Percentiles rank a stretch among this genome's conserved stretches.
phyloP scores from a whole-genome alignment of 2,888 invertebrate species.

The Drosophila rellima region DNA sequence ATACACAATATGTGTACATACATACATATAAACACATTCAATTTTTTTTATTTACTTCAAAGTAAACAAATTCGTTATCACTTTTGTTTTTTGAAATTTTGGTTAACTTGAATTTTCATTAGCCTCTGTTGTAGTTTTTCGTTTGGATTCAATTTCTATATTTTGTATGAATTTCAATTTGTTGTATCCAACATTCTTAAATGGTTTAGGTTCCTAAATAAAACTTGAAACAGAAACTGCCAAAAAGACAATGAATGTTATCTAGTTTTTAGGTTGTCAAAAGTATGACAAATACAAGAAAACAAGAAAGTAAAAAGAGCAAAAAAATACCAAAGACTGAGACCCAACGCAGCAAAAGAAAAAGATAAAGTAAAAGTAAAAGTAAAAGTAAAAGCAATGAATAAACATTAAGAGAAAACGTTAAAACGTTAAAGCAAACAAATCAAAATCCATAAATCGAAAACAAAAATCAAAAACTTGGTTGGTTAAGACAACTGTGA shows the following conservation, averaged over 20 bases:
- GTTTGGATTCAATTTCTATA: not conserved
- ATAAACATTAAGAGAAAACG: slow-evolving; percentile 17
- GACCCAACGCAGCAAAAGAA: slow-evolving; percentile 31
- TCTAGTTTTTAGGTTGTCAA: slow-evolving; percentile 27
- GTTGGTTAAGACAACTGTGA: slow-evolving; percentile 68
- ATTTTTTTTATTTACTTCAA: slow-evolving; percentile 1
- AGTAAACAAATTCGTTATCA: slow-evolving; percentile 28
- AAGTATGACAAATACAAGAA: slow-evolving; percentile 13
- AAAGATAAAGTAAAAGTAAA: not conserved
- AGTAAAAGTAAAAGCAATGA: slow-evolving; percentile 2
- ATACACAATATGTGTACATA: not conserved
- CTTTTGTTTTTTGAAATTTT: slow-evolving; percentile 3
- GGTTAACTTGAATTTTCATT: slow-evolving; percentile 1
- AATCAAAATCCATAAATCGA: slow-evolving; percentile 57
- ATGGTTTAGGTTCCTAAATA: slow-evolving; percentile 51
- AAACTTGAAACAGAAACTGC: slow-evolving; percentile 47
- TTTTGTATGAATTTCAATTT: not conserved
- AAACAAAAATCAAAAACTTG: slow-evolving; percentile 63
- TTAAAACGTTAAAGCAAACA: slow-evolving; percentile 30
- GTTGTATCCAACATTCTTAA: slow-evolving; percentile 21
- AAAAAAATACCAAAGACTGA: slow-evolving; percentile 59
- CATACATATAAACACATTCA: slow-evolving; percentile 5
- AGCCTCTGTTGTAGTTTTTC: not conserved
- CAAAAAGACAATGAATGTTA: slow-evolving; percentile 34
- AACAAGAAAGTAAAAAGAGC: slow-evolving; percentile 1